phyloP scores from a whole-genome alignment of 2,888 invertebrate species.

The Trissolcus brochymenae region DNA sequence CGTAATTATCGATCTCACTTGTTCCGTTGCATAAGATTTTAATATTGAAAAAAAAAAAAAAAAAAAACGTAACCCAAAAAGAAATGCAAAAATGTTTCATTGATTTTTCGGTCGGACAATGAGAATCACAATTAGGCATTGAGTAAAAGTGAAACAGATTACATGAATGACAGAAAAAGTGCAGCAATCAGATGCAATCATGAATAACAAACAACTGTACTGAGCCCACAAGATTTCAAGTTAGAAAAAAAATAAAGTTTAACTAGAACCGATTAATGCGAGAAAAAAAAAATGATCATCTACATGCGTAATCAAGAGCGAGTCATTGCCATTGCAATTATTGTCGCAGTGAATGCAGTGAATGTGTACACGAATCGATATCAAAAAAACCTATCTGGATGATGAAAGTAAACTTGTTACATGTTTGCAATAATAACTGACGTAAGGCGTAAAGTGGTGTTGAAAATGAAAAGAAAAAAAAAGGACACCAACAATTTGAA shows the following conservation, averaged over 20 bases:
- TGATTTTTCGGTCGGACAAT: no score
- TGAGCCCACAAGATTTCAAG: no score
- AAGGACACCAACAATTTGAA: neutral
- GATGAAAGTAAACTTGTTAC: slow-evolving; percentile 45
- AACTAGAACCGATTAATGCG: no score
- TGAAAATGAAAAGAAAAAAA: no score
- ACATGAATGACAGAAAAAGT: no score
- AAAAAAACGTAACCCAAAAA: neutral
- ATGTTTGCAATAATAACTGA: slow-evolving; percentile 30
- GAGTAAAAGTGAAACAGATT: no score
- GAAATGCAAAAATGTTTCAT: no score
- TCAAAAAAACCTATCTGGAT: slow-evolving; percentile 39
- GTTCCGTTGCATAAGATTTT: neutral
- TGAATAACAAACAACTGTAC: no score
- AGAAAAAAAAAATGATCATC: neutral
- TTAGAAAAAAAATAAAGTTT: no score
- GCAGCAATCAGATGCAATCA: no score
- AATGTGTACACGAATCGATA: slow-evolving; percentile 51
- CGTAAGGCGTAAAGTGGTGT: neutral
- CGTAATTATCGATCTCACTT: neutral
- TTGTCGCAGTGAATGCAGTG: slow-evolving; percentile 39
- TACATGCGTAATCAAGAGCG: slow-evolving; percentile 9
- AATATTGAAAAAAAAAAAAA: neutral
- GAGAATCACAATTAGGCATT: no score
- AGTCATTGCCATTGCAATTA: slow-evolving; percentile 30